phyloP scores from a whole-genome alignment of 2,888 invertebrate genomes.

The Sinodicranocentrus sp. region DNA sequence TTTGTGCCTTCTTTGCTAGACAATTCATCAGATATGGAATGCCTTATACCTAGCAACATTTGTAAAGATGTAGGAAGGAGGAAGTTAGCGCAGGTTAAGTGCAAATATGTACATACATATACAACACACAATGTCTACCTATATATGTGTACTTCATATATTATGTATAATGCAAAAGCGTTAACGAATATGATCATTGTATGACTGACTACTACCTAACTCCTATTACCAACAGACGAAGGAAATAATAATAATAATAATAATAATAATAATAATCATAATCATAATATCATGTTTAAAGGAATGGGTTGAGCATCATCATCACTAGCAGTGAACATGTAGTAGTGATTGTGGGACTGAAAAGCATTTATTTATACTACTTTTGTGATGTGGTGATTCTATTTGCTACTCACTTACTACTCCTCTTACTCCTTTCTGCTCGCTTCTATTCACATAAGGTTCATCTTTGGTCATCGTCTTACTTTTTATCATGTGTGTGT shows the following conservation, averaged over 20 bases:
- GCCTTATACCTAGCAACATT: too few species aligned
- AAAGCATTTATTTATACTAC: background rate
- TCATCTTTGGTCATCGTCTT: slow-evolving; percentile 63
- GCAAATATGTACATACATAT: slow-evolving; percentile 3
- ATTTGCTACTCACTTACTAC: slow-evolving; percentile 21
- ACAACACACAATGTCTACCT: too few species aligned
- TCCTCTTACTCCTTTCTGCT: slow-evolving; percentile 13
- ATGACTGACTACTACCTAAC: slow-evolving; percentile 12
- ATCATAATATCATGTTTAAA: slow-evolving; percentile 39
- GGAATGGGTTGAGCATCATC: slow-evolving; percentile 37
- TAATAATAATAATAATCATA: slow-evolving; percentile 31
- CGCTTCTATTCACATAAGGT: slow-evolving; percentile 53
- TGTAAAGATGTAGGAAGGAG: slow-evolving; percentile 33
- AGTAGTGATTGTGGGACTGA: background rate
- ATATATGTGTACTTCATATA: background rate
- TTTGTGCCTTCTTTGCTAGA: too few species aligned
- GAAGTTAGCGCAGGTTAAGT: slow-evolving; percentile 16
- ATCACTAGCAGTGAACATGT: slow-evolving; percentile 5
- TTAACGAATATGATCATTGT: background rate
- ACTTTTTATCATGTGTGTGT: slow-evolving; percentile 53
- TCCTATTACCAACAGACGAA: slow-evolving; percentile 27
- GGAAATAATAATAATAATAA: slow-evolving; percentile 28
- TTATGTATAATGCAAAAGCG: background rate
- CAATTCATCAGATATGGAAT: too few species aligned
- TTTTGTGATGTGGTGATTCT: slow-evolving; percentile 25